These are phyloP conservation scores for Lemur catta DNA, from an alignment of 2,797 vertebrate genomes.

Conservation along the genomic window DNA sequence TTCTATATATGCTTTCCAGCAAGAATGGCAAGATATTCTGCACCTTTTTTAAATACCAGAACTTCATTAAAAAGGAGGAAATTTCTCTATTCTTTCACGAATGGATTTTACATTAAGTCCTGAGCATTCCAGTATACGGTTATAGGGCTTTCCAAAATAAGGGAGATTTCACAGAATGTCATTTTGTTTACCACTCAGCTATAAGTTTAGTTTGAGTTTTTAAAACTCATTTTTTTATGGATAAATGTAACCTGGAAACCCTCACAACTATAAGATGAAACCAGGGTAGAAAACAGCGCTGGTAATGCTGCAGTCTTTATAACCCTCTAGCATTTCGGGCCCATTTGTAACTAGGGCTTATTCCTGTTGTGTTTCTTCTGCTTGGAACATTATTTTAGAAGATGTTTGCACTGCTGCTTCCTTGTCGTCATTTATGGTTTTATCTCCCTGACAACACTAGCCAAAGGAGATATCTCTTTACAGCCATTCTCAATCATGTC, in stretches of 20 bases:
- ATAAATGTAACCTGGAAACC: background rate
- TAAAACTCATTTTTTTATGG: background rate
- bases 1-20: background rate
- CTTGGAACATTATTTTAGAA: background rate
- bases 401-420: background rate
- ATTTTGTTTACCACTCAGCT: background rate
- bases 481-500: background rate
- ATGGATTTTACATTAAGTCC: background rate
- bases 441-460: background rate
- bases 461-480: background rate
- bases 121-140: background rate
- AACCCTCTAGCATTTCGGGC: background rate
- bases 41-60: background rate
- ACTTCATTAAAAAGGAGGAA: background rate
- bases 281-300: background rate
- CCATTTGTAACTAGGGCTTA: background rate
- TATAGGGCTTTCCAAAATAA: background rate
- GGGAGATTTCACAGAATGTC: background rate
- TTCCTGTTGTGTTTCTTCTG: background rate
- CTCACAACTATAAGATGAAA: background rate
- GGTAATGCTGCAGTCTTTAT: background rate
- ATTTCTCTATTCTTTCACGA: background rate
- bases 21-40: background rate
- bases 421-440: background rate
- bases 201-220: background rate